phyloP scores from a whole-genome alignment of 2,113 vertebrate genomes.

The Xenopus borealis region DNA sequence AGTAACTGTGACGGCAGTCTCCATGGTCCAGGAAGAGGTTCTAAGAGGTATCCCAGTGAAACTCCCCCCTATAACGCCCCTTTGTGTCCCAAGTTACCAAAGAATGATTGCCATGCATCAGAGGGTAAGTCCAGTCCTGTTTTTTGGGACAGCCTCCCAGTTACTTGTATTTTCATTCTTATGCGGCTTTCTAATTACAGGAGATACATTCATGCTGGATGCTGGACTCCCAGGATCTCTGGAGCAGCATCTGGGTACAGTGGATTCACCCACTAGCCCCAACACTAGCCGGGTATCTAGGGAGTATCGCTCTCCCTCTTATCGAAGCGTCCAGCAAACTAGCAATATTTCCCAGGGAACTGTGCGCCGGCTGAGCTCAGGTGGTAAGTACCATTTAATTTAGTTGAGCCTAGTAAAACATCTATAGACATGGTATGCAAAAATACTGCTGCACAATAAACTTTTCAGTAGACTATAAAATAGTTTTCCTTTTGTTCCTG shows the following conservation, averaged over 20 bases:
- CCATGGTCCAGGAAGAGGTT: conserved; percentile 68
- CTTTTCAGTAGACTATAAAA: no score
- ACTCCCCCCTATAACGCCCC: conserved; percentile 68
- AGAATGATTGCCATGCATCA: conserved; percentile 72
- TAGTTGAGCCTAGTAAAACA: no score
- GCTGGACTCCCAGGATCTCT: conserved; percentile 64
- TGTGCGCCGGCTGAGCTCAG: conserved; percentile 72
- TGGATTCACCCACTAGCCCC: conserved; percentile 71
- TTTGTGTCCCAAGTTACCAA: conserved; percentile 74
- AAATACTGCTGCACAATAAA: no score
- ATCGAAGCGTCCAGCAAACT: conserved; percentile 72
- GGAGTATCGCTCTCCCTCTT: conserved; percentile 66
- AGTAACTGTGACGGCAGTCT: conserved; percentile 70
- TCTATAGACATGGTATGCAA: no score
- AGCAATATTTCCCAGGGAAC: conserved; percentile 62
- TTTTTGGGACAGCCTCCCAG: no score
- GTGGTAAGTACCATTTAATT: conserved; percentile 65
- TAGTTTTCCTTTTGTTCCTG: no score
- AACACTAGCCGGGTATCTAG: conserved; percentile 65
- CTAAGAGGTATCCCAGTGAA: conserved; percentile 78
- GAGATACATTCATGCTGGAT: conserved; percentile 77
- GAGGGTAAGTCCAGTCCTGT: conserved; percentile 68
- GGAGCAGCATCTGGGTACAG: conserved; percentile 73
- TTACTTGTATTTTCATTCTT: not conserved
- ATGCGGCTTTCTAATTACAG: conserved; percentile 56